Conservation (phyloP, 1,140 invertebrate species). For the Oppia nitens region DNA sequence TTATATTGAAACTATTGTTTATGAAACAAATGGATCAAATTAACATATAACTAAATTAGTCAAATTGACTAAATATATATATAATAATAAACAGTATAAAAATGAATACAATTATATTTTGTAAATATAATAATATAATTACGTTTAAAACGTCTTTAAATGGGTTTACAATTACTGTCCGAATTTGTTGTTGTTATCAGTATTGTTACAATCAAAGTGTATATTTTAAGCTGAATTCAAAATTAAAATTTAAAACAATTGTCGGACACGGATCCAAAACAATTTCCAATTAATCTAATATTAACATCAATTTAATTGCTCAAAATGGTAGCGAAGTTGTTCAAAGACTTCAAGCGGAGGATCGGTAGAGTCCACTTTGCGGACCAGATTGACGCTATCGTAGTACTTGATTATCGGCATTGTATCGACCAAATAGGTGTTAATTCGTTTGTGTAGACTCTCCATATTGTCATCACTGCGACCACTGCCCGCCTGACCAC, state of each 20-base stretch:
- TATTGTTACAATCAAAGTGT: no score
- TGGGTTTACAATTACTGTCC: no score
- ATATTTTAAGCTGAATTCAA: no score
- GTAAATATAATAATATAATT: no score
- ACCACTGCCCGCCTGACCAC: slow-evolving; percentile 73
- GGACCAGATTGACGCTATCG: slow-evolving; percentile 49
- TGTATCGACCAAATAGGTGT: slow-evolving; percentile 75
- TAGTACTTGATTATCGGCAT: slow-evolving; percentile 86
- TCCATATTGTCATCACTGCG: slow-evolving; percentile 87
- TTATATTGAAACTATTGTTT: no score
- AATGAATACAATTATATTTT: no score
- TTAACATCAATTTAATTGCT: not conserved
- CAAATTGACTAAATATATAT: no score
- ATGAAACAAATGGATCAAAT: no score
- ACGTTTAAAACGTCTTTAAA: no score
- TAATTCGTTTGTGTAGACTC: slow-evolving; percentile 58
- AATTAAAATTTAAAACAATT: not conserved
- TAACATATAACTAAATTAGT: no score
- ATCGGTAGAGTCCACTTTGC: slow-evolving; percentile 50
- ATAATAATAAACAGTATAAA: no score
- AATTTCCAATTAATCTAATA: not conserved
- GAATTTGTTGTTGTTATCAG: no score
- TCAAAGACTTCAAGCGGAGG: slow-evolving; percentile 12
- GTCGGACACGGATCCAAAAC: not conserved
- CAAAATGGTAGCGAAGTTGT: slow-evolving; percentile 8